A percentile compares a stretch with the other conserved stretches of the same genome.
Evolutionary conservation across 1,140 invertebrate species (phyloP).

Genomic region (Gonatopus flavifemur): DNA sequence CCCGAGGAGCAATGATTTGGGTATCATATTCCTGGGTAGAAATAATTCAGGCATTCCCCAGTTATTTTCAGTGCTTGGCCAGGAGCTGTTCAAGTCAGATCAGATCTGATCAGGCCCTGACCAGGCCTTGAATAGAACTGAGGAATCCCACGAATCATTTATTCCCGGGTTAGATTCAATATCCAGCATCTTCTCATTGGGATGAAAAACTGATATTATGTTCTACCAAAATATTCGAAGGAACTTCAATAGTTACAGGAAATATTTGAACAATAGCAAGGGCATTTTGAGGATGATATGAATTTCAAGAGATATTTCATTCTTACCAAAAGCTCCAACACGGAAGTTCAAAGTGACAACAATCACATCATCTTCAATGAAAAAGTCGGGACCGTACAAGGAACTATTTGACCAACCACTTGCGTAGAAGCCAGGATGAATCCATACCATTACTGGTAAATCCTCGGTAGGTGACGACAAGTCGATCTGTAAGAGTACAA

Average conservation of each 20-base stretch:
- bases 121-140: too few species aligned
- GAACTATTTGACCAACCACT: constrained; percentile 52
- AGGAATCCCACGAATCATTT: too few species aligned
- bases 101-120: not conserved
- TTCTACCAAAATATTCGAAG: not conserved
- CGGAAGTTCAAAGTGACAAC: constrained; percentile 65
- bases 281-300: not conserved
- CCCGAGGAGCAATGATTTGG: too few species aligned
- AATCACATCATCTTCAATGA: constrained; percentile 58
- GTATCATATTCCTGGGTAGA: too few species aligned
- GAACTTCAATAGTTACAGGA: not conserved
- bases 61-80: too few species aligned
- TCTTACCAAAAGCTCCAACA: constrained; percentile 60
- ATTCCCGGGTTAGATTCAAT: not conserved
- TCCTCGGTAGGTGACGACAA: too few species aligned
- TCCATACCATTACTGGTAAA: constrained; percentile 68
- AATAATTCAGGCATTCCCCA: too few species aligned
- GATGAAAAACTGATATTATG: not conserved
- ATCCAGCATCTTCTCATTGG: not conserved
- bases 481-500: too few species aligned
- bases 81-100: too few species aligned
- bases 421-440: constrained; percentile 69
- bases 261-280: not conserved
- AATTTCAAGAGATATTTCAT: too few species aligned
- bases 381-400: constrained; percentile 55